These are phyloP conservation scores for Octopus bimaculoides DNA, from an alignment of 1,140 invertebrate genomes.

Conservation along the genomic window DNA sequence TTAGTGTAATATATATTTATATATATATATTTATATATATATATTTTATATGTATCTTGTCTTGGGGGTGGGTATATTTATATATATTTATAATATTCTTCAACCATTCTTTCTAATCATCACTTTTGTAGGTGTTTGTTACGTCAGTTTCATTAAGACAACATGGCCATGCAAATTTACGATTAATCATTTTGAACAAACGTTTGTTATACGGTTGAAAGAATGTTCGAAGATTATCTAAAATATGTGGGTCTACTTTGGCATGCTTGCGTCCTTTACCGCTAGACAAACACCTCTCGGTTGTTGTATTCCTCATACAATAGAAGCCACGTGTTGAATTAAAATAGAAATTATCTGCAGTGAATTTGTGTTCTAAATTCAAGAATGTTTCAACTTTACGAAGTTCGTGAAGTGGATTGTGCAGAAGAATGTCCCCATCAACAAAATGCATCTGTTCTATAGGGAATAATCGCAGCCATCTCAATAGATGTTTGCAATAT, in stretches of 20 bases:
- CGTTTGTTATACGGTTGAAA: constrained; percentile 79
- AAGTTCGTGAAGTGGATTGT: constrained; percentile 47
- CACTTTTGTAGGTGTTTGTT: too few species aligned
- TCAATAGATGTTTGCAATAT: constrained; percentile 51
- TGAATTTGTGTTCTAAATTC: constrained; percentile 41
- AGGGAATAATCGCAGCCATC: constrained; percentile 50
- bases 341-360: constrained; percentile 49
- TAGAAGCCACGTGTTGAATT: constrained; percentile 59
- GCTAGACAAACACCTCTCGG: constrained; percentile 74
- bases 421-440: constrained; percentile 50
- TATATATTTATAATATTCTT: too few species aligned
- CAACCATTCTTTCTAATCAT: too few species aligned
- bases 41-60: too few species aligned
- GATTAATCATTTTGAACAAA: constrained; percentile 47
- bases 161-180: constrained; percentile 49
- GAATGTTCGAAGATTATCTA: constrained; percentile 78
- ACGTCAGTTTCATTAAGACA: neutral
- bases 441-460: constrained; percentile 52
- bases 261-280: constrained; percentile 91
- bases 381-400: constrained; percentile 49
- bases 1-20: too few species aligned
- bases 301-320: constrained; percentile 52
- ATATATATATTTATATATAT: too few species aligned
- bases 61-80: too few species aligned
- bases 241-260: constrained; percentile 69